These are phyloP conservation scores for Acanthoscelides obtectus DNA, from an alignment of 2,888 invertebrate genomes.

Conservation along the genomic window DNA sequence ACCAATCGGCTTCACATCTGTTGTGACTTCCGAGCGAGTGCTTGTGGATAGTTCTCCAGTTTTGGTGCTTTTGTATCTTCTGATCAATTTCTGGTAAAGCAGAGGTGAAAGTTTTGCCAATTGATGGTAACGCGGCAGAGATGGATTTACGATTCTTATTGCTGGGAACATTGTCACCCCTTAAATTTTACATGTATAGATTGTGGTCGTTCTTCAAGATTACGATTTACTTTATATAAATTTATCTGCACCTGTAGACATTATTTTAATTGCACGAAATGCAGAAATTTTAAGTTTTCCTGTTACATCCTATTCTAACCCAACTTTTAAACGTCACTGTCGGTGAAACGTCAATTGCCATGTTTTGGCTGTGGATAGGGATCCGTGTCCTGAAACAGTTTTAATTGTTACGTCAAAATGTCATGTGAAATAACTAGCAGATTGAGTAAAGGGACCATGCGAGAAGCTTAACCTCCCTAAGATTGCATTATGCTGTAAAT, in stretches of 20 bases:
- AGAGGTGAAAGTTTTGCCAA: slow-evolving; percentile 7
- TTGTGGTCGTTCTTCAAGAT: not conserved
- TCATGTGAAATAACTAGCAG: too few species aligned
- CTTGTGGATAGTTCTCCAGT: slow-evolving; percentile 15
- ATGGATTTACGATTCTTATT: not conserved
- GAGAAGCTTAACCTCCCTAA: too few species aligned
- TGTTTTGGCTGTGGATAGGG: not conserved
- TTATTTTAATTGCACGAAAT: not conserved
- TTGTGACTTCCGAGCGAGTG: slow-evolving; percentile 35
- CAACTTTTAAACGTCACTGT: not conserved
- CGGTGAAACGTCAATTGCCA: not conserved
- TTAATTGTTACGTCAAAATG: too few species aligned
- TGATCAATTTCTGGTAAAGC: slow-evolving; percentile 13
- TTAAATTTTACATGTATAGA: not conserved
- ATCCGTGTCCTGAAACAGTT: too few species aligned
- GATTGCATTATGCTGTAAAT: too few species aligned
- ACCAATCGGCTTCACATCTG: slow-evolving; percentile 61
- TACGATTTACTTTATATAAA: not conserved
- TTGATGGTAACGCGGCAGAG: not conserved
- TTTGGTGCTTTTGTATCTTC: slow-evolving; percentile 19
- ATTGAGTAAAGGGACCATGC: too few species aligned
- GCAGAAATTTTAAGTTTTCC: not conserved
- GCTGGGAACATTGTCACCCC: not conserved
- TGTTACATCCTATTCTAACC: not conserved
- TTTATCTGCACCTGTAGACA: not conserved